Evolutionary conservation across 2,113 vertebrate species (phyloP).

Genomic region (Neodontobutis hainanensis): DNA sequence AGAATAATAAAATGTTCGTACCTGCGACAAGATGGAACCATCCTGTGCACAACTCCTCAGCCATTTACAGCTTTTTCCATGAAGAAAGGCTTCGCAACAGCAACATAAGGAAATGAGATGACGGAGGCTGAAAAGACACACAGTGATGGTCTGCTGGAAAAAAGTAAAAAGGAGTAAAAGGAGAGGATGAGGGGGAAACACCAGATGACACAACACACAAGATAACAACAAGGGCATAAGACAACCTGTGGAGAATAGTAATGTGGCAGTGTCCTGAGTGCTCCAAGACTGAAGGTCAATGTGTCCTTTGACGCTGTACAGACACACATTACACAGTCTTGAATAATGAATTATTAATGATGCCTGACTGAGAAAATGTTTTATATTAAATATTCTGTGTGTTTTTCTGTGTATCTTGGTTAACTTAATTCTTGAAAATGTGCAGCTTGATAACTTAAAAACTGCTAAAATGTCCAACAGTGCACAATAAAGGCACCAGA

Average conservation of each 20-base stretch:
- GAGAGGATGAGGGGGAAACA: conserved; percentile 10
- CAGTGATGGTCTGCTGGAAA: conserved; percentile 23
- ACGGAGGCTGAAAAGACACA: conserved; percentile 5
- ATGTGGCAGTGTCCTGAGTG: conserved; percentile 30
- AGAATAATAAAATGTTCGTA: conserved; percentile 45
- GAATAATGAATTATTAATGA: too few relatives aligned
- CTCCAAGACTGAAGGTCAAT: conserved; percentile 48
- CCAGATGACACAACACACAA: background rate
- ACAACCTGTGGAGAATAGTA: conserved; percentile 42
- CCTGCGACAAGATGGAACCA: conserved; percentile 70
- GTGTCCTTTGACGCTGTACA: conserved; percentile 18
- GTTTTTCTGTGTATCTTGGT: too few relatives aligned
- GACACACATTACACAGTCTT: background rate
- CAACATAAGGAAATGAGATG: conserved; percentile 12
- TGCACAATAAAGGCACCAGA: too few relatives aligned
- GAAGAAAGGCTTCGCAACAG: conserved; percentile 13
- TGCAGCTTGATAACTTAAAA: too few relatives aligned
- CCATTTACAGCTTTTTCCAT: conserved; percentile 58
- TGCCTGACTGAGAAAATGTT: too few relatives aligned
- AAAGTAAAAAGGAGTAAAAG: background rate
- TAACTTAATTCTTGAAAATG: too few relatives aligned
- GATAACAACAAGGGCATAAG: background rate
- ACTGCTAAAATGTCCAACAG: too few relatives aligned
- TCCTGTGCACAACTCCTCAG: conserved; percentile 65
- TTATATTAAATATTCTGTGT: too few relatives aligned